Evolutionary conservation across 2,888 invertebrate species (phyloP), one percentile per base, ranked within the genome.

Genomic region (Drosophila eohydei): DNA sequence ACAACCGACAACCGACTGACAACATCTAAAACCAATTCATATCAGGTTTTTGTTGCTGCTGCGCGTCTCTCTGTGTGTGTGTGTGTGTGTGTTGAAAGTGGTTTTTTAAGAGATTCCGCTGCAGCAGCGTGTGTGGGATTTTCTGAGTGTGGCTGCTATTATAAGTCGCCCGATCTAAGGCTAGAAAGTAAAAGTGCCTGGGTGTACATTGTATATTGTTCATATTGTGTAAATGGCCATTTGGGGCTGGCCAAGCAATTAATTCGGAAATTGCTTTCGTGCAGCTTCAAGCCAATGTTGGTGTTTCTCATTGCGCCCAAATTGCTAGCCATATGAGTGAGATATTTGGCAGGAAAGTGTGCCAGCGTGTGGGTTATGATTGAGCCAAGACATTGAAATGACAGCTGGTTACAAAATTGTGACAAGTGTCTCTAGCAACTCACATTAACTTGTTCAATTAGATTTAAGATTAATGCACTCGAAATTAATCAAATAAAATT

Each of bases 71-170:
- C 14, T n/a, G 11, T 41, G 58, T 14, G 44, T 7, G 26, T 14
- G 26, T n/a, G 11, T 41, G 58, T 51, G 30, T 61, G 28, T 70
- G 48, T 62, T 71, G 69, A 71, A 80, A 80, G 80, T 71, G 64
- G 80, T 64, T 76, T 62, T 34, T 63, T 54, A 74, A 74, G 72
- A 80, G 76, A 69, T 75, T 61, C 65, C 50, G 54, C 38, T 26
- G 8, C 16, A 16, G 40, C 74, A 34, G 71, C 62, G 73, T 82
- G 81, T 81, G 82, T 83, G 83, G 83, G 83, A 76, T 78, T 76
- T 75, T 44, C 46, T 16, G 40, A 72, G 63, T 64, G 58, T 48
- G 54, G 48, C 52, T 54, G 61, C 66, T 57, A 63, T 58, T 69
- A 72, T 69, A 81, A 81, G 71, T 80, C 74, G 60, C 56, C 56